Percentiles rank a stretch among this genome's conserved stretches.
phyloP scores from a whole-genome alignment of 2,797 vertebrate genomes.

The Smutsia gigantea region DNA sequence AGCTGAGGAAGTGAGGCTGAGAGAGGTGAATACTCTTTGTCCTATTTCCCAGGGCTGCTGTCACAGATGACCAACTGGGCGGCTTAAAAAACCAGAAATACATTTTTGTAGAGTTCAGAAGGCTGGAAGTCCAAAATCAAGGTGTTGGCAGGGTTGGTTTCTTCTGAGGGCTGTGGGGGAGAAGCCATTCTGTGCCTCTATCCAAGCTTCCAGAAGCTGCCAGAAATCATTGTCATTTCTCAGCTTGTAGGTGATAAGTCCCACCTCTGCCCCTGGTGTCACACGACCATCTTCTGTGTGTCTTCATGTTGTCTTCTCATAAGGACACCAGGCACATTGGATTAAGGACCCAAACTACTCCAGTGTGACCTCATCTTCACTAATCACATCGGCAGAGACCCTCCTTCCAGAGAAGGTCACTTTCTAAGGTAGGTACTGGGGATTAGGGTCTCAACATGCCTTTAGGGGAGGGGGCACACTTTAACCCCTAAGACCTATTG shows the following conservation, averaged over 20 bases:
- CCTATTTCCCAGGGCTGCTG: background rate
- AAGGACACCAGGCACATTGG: background rate
- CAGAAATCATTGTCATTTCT: fast-evolving
- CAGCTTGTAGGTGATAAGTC: fast-evolving
- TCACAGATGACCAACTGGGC: background rate
- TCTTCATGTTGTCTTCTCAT: background rate
- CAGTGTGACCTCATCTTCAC: background rate
- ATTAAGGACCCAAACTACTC: background rate
- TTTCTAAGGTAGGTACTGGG: background rate
- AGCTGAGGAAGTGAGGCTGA: too few species aligned
- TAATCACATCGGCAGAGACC: background rate
- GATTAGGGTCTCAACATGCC: background rate
- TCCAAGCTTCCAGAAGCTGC: fast-evolving
- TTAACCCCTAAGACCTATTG: background rate
- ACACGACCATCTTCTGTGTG: fast-evolving
- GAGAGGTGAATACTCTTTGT: background rate
- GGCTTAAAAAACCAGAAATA: background rate
- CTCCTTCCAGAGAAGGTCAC: background rate
- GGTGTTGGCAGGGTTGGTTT: fast-evolving
- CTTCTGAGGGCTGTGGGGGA: background rate
- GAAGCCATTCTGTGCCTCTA: fast-evolving
- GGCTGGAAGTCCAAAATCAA: background rate
- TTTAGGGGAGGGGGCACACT: background rate
- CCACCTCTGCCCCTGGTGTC: background rate
- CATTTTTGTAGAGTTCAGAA: background rate